Conservation (phyloP, 2,888 invertebrate genomes). For the Cosmia trapezina region DNA sequence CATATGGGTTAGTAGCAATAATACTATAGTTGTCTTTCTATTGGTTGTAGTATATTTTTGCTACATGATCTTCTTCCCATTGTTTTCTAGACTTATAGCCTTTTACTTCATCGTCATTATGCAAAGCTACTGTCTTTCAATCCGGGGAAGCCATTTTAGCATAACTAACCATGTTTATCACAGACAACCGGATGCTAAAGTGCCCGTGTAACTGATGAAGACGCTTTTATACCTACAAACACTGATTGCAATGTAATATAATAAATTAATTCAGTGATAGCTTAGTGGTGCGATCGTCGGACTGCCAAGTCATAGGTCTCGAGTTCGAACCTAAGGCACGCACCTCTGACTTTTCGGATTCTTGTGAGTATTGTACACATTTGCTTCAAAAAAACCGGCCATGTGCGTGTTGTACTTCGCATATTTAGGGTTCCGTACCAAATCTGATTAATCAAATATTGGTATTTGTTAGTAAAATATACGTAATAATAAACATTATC, state of each 20-base stretch:
- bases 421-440: too few species aligned
- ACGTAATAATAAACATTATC: too few species aligned
- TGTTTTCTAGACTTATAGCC: not conserved
- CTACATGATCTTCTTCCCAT: not conserved
- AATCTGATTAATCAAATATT: too few species aligned
- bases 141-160: not conserved
- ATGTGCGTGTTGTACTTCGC: too few species aligned
- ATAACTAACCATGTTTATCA: slow-evolving; percentile 24
- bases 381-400: too few species aligned
- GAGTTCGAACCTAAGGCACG: too few species aligned
- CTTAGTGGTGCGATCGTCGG: too few species aligned
- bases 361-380: too few species aligned
- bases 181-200: slow-evolving; percentile 8
- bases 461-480: too few species aligned
- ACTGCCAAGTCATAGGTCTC: too few species aligned
- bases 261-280: not conserved
- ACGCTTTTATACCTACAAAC: not conserved
- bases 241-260: not conserved
- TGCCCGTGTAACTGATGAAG: not conserved
- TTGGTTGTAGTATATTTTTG: not conserved
- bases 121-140: not conserved
- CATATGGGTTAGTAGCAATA: slow-evolving; percentile 44
- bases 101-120: not conserved
- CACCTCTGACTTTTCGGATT: too few species aligned
- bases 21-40: not conserved